Base-by-base conservation (phyloP, 2,797 vertebrate genomes). In the Scyliorhinus canicula region DNA sequence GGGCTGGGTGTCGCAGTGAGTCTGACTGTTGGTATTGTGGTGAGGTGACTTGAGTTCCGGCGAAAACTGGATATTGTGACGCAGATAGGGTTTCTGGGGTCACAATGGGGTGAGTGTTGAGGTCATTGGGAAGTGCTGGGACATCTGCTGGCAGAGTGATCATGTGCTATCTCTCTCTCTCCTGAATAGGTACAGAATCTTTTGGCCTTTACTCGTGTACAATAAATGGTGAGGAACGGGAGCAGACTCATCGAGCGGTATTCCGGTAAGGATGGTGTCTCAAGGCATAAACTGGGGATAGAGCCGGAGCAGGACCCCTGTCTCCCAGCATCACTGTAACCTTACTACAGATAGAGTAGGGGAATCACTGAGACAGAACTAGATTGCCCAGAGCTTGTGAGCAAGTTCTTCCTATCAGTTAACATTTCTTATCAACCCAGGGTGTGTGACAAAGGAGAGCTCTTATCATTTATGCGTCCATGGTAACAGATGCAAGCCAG, bases 171-270 rank as follows among this genome's bases (percentile, higher is more conserved):
- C 65, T 95, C 74, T n/a, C 65, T 95, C 71, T 60, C 57, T 40
- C n/a, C 65, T 0, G 71, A 0, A 40, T 95, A 99, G 99, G 99
- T 96, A 99, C 99, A 0, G 99, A 99, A 96, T 99, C 99, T 24
- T 99, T 99, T 71, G 99, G 99, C 90, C 97, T 99, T 95, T 99
- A 99, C 96, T 99, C 99, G 11, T 99, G 99, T 96, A 97, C 97
- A 95, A 98, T 99, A 96, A 98, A 99, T 0, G 99, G 99, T 1
- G 98, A 99, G 96, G 99, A 99, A 96, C 97, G 98, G 95, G 99
- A 99, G 95, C 99, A 99, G 96, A 99, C 98, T 5, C 99, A 99
- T 95, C 98, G 99, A 14, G 99, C 99, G 0, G 99, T 99, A 74
- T 99, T 99, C 98, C 98, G 99, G 99, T 99, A 96, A 98, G 96